These are phyloP conservation scores for Graphium colonna DNA, from an alignment of 2,888 invertebrate species.

Conservation along the genomic window DNA sequence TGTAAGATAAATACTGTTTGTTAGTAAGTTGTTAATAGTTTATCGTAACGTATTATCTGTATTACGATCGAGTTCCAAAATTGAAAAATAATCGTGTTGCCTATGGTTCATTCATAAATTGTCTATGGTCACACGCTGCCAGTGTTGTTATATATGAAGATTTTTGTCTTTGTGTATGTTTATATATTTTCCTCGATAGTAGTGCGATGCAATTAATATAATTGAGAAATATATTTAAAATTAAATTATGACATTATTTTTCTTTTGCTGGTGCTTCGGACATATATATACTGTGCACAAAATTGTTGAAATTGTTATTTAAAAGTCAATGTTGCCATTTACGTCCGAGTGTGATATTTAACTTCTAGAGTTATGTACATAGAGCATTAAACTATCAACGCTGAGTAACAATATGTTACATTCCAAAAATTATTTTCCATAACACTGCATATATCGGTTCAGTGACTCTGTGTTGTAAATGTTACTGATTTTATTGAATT, in stretches of 20 bases:
- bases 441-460: conserved; percentile 28
- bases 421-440: conserved; percentile 55
- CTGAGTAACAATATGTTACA: conserved; percentile 47
- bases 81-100: conserved; percentile 42
- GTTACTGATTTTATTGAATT: conserved; percentile 71
- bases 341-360: conserved; percentile 22
- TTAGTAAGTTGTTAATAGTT: conserved; percentile 78
- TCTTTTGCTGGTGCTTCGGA: conserved; percentile 47
- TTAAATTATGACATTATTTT: conserved; percentile 36
- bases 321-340: conserved; percentile 21
- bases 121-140: conserved; percentile 34
- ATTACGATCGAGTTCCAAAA: conserved; percentile 63
- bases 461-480: conserved; percentile 49
- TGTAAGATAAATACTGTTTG: conserved; percentile 74
- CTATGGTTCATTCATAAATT: conserved; percentile 33
- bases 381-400: conserved; percentile 12
- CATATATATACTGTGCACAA: conserved; percentile 51
- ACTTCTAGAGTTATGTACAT: conserved; percentile 30
- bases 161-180: conserved; percentile 45
- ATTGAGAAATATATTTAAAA: conserved; percentile 27
- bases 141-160: conserved; percentile 34
- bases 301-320: conserved; percentile 45
- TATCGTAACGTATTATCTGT: conserved; percentile 65
- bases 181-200: conserved; percentile 53
- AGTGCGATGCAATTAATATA: conserved; percentile 43